Conservation (phyloP, 2,797 vertebrate species). For the Heliangelus exortis region DNA sequence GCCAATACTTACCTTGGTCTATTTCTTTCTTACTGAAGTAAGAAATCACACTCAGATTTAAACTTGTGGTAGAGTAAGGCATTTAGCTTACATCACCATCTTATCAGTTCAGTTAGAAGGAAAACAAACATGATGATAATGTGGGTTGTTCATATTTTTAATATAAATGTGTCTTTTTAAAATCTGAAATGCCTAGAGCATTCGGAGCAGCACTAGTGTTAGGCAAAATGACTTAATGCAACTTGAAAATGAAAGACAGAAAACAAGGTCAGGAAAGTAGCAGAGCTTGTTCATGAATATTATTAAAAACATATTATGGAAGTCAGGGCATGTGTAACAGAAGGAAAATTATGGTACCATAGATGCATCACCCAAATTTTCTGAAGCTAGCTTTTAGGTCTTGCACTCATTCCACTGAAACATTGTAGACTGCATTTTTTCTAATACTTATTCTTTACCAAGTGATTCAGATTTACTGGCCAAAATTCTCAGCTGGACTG, state of each 20-base stretch:
- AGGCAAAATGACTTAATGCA: neutral
- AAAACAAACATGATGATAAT: slow-evolving; percentile 30
- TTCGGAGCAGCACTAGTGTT: neutral
- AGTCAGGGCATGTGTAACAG: neutral
- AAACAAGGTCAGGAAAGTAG: neutral
- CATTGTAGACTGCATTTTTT: neutral
- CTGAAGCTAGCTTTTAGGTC: neutral
- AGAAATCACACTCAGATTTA: neutral
- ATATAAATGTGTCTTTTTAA: neutral
- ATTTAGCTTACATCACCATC: neutral
- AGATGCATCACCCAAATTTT: neutral
- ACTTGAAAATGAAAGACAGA: slow-evolving; percentile 1
- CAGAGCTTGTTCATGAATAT: neutral
- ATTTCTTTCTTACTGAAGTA: neutral
- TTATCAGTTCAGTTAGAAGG: neutral
- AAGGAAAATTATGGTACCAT: neutral
- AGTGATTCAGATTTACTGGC: neutral
- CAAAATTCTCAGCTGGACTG: neutral
- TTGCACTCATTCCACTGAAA: neutral
- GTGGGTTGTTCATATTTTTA: neutral
- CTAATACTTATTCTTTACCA: neutral
- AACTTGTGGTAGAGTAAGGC: neutral
- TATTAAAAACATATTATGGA: neutral
- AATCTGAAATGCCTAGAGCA: neutral
- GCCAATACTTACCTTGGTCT: neutral